phyloP scores from a whole-genome alignment of 1,140 invertebrate species.

The Pentalonia nigronervosa region DNA sequence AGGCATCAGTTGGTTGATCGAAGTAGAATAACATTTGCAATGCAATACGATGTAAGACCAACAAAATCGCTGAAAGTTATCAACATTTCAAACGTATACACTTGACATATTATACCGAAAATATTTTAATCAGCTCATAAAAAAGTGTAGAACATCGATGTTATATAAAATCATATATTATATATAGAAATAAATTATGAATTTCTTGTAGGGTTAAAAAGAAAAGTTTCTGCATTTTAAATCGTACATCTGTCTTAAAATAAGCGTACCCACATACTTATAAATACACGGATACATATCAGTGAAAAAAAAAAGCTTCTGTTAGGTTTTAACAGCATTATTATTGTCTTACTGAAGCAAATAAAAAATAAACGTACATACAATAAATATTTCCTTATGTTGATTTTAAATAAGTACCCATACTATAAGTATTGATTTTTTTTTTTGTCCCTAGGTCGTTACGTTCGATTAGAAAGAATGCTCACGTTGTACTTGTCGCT shows the following conservation, averaged over 20 bases:
- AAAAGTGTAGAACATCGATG: background rate
- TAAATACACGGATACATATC: background rate
- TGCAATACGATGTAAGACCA: background rate
- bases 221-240: background rate
- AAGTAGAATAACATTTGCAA: background rate
- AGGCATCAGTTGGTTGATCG: background rate
- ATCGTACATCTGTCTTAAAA: background rate
- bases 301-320: background rate
- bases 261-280: background rate
- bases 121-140: background rate
- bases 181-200: background rate
- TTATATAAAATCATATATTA: no score
- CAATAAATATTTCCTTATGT: background rate
- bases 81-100: background rate
- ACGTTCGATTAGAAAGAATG: conserved; percentile 42
- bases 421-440: conserved; percentile 23
- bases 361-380: background rate
- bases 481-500: conserved; percentile 41
- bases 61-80: background rate
- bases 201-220: background rate
- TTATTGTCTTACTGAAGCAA: background rate
- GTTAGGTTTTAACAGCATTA: background rate
- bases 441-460: conserved; percentile 17
- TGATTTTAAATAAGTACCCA: background rate
- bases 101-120: background rate